Evolutionary conservation across 2,797 vertebrate species (phyloP).

Genomic region (Dermochelys coriacea): DNA sequence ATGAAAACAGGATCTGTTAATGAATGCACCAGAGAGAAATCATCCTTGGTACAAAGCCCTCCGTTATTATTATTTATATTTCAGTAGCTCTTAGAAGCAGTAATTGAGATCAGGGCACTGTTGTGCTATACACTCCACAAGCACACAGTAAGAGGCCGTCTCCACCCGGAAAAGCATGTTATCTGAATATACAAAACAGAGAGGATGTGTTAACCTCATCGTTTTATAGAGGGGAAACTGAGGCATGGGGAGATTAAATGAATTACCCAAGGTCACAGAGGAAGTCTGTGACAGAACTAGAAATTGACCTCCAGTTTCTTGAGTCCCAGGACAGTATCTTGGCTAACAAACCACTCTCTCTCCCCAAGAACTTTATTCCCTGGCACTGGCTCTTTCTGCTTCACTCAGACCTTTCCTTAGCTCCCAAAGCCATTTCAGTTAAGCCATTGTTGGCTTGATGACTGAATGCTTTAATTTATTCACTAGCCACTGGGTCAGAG

Average conservation of each 20-base stretch:
- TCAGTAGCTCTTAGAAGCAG: not conserved
- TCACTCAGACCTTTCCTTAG: not conserved
- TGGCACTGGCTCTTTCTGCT: not conserved
- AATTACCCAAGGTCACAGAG: not conserved
- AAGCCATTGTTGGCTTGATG: not conserved
- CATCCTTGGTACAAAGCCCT: not conserved
- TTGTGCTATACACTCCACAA: not conserved
- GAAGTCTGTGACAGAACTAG: not conserved
- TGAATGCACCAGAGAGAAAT: not conserved
- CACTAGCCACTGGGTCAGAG: not conserved
- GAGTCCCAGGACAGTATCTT: not conserved
- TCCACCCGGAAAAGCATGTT: not conserved
- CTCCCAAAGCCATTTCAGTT: not conserved
- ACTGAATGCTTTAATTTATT: not conserved
- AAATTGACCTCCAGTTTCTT: not conserved
- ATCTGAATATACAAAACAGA: rapidly evolving
- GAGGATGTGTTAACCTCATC: not conserved
- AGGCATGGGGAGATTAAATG: not conserved
- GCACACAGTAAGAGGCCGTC: not conserved
- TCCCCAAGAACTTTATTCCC: not conserved
- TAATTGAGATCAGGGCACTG: not conserved
- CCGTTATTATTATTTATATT: not conserved
- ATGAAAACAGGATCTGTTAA: not conserved
- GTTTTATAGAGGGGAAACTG: not conserved
- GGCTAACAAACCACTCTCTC: not conserved